Conservation (phyloP, 2,888 invertebrate genomes). For the Drosophila eohydei region DNA sequence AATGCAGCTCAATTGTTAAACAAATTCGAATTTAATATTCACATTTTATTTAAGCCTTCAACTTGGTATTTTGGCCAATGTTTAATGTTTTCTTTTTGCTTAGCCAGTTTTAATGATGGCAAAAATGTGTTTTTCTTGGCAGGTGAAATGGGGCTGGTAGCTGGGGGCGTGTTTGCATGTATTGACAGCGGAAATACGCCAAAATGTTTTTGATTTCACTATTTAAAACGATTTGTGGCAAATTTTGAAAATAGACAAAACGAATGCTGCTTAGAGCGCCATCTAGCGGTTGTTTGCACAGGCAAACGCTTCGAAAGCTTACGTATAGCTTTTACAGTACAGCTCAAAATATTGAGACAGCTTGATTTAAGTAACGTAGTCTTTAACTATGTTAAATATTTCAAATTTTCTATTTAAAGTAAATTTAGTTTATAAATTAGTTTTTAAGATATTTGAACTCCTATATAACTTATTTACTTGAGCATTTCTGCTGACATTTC, state of each 20-base stretch:
- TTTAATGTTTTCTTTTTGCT: constrained; percentile 29
- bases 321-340: constrained; percentile 60
- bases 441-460: background rate
- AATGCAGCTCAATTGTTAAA: constrained; percentile 18
- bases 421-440: background rate
- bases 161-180: background rate
- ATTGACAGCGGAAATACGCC: constrained; percentile 8
- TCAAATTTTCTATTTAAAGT: background rate
- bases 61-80: constrained; percentile 2
- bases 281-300: constrained; percentile 26
- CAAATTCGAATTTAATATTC: background rate
- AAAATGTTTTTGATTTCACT: constrained; percentile 15
- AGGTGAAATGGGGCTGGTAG: constrained; percentile 15
- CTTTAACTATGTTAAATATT: background rate
- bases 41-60: background rate
- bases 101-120: background rate
- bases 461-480: too few species aligned
- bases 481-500: too few species aligned
- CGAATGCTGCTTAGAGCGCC: constrained; percentile 7
- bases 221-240: constrained; percentile 3
- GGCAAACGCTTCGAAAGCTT: constrained; percentile 38
- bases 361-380: background rate
- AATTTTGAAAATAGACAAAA: constrained; percentile 4
- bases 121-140: constrained; percentile 34
- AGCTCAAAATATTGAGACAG: constrained; percentile 22